Evolutionary conservation across 1,140 invertebrate species (phyloP).

Genomic region (Medauroidea extradentata): DNA sequence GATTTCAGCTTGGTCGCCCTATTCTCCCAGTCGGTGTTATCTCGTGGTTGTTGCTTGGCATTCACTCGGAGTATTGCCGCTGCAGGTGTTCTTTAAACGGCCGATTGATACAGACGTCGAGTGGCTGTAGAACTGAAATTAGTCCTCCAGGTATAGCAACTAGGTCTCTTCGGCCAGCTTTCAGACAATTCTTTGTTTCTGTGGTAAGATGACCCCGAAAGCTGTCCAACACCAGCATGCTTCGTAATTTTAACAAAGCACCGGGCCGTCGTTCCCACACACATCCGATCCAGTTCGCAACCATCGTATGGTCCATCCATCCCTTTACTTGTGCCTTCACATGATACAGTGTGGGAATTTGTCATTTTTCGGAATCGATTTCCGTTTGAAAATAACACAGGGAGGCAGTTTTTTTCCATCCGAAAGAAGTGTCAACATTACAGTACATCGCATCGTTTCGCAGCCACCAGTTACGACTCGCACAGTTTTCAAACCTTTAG

Average conservation of each 20-base stretch:
- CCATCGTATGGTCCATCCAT: constrained; percentile 16
- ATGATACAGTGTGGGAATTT: neutral
- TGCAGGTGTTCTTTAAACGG: constrained; percentile 24
- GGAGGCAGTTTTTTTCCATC: constrained; percentile 16
- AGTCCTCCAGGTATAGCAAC: constrained; percentile 24
- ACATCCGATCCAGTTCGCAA: constrained; percentile 10
- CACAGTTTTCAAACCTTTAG: constrained; percentile 13
- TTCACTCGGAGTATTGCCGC: neutral
- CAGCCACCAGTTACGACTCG: constrained; percentile 7
- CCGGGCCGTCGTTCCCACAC: constrained; percentile 16
- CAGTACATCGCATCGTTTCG: constrained; percentile 10
- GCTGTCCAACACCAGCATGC: constrained; percentile 13
- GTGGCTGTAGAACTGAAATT: constrained; percentile 29
- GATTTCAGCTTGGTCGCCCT: too few species aligned
- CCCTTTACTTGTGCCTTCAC: constrained; percentile 12
- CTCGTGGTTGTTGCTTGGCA: neutral
- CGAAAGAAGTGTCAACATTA: constrained; percentile 11
- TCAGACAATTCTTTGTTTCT: constrained; percentile 4
- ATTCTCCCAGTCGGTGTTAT: too few species aligned
- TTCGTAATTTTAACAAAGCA: constrained; percentile 6
- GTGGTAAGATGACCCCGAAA: constrained; percentile 14
- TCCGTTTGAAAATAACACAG: constrained; percentile 14
- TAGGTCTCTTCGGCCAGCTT: constrained; percentile 7
- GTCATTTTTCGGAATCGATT: constrained; percentile 12
- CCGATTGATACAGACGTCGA: constrained; percentile 29